Conservation (phyloP, 2,113 vertebrate species). For the Eretmochelys imbricata region DNA sequence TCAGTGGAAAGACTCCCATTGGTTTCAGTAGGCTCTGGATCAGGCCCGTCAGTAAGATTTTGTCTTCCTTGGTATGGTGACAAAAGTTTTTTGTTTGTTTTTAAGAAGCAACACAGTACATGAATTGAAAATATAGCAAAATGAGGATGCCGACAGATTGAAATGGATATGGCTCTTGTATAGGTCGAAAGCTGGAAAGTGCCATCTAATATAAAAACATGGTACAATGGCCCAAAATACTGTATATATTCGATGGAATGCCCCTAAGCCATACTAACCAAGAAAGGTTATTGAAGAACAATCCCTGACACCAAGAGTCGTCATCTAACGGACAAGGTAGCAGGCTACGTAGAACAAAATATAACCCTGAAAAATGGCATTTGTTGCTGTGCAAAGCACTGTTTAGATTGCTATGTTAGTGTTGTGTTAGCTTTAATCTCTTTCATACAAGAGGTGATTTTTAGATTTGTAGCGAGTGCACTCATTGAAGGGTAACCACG, state of each 20-base stretch:
- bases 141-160: background rate
- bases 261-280: background rate
- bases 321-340: background rate
- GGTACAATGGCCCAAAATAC: background rate
- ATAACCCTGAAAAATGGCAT: background rate
- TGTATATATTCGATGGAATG: background rate
- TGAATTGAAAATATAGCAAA: background rate
- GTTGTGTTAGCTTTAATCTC: background rate
- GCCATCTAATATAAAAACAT: background rate
- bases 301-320: background rate
- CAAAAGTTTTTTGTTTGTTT: background rate
- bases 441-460: background rate
- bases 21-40: background rate
- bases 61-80: background rate
- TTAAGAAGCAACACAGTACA: background rate
- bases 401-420: background rate
- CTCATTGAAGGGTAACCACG: background rate
- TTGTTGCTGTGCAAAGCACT: background rate
- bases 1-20: background rate
- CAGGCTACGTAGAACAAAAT: background rate
- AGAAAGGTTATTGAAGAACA: background rate
- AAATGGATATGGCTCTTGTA: background rate
- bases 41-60: background rate
- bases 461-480: background rate
- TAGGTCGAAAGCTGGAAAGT: slow-evolving; percentile 17